Base-by-base conservation (phyloP, 2,113 vertebrate species). In the Synchiropus splendidus region DNA sequence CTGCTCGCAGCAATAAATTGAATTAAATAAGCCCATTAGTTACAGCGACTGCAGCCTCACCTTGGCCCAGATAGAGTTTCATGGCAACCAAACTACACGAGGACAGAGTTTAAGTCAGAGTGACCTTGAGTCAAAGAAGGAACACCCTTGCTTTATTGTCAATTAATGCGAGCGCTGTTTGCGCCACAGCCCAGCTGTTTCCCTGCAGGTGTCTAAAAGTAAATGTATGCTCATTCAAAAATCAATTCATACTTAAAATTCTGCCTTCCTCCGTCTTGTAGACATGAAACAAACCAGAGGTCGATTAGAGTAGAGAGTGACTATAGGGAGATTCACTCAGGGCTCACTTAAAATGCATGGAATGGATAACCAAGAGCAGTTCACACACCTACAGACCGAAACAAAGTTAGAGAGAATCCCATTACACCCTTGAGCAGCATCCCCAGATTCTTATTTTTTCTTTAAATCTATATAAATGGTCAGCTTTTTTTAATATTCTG, bases 141-240 rank as follows among this genome's bases (percentile, higher is more conserved):
- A 68, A 47, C 57, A 36, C 42, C 59, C 58, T 39, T 45, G 44
- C 67, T 71, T 85, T 60, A 78, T 79, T 70, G 79, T 35, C 83
- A 82, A 85, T 88, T 85, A 86, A 76, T 84, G 78, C 72, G 67
- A 61, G 45, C 61, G 60, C 64, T 74, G 75, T 70, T 63, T 17
- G 62, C 64, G 48, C 52, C 77, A 48, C 58, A 72, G 69, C 66
- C 48, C 65, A 44, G 45, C 60, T 61, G 74, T 70, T 67, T 65
- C 69, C 21, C 74, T 57, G 76, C 57, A 72, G 72, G 57, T 69
- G 78, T 73, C 75, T 70, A 27, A 73, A 77, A 67, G 78, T 81
- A 87, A 86, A 85, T 75, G 81, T 70, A 72, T 75, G 80, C 79
- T 85, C 75, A 80, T 80, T 85, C 81, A 80, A 83, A 88, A 80